A percentile compares a stretch with the other conserved stretches of the same genome.
phyloP scores from a whole-genome alignment of 2,888 invertebrate genomes.

The Frankliniella intonsa region DNA sequence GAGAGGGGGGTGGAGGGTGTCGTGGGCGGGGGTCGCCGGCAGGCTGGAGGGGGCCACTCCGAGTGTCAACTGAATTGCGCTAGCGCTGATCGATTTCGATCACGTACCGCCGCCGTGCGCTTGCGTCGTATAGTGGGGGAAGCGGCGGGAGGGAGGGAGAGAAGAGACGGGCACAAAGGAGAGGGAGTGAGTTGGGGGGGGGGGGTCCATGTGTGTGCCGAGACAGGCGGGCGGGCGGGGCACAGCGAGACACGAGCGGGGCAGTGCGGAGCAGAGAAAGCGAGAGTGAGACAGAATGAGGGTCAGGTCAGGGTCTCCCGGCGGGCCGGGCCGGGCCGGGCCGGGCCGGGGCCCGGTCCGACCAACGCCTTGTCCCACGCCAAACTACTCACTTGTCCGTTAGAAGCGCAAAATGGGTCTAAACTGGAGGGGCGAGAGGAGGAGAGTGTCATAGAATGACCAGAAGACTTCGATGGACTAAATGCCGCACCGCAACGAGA shows the following conservation, averaged over 20 bases:
- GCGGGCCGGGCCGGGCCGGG: neutral
- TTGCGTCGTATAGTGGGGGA: neutral
- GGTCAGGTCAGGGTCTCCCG: slow-evolving; percentile 27
- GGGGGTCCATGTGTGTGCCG: neutral
- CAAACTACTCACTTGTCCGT: too few relatives aligned
- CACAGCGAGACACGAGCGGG: too few relatives aligned
- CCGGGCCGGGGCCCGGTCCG: too few relatives aligned
- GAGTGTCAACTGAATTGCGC: slow-evolving; percentile 6
- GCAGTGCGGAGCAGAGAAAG: neutral
- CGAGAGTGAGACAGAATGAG: slow-evolving; percentile 12
- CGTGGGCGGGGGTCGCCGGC: too few relatives aligned
- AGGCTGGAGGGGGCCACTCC: neutral
- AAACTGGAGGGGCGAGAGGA: too few relatives aligned
- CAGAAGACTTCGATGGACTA: too few relatives aligned
- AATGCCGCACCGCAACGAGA: too few relatives aligned
- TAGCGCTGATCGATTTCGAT: slow-evolving; percentile 22
- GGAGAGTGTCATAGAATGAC: too few relatives aligned
- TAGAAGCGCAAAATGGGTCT: too few relatives aligned
- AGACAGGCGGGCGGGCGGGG: neutral
- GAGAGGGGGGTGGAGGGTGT: too few relatives aligned
- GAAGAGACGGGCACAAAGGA: neutral
- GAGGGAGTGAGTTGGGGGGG: neutral
- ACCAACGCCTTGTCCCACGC: too few relatives aligned
- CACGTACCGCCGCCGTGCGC: slow-evolving; percentile 12
- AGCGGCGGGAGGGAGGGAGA: neutral